Base-by-base conservation (phyloP, 2,888 invertebrate species). In the Nomada fucata region DNA sequence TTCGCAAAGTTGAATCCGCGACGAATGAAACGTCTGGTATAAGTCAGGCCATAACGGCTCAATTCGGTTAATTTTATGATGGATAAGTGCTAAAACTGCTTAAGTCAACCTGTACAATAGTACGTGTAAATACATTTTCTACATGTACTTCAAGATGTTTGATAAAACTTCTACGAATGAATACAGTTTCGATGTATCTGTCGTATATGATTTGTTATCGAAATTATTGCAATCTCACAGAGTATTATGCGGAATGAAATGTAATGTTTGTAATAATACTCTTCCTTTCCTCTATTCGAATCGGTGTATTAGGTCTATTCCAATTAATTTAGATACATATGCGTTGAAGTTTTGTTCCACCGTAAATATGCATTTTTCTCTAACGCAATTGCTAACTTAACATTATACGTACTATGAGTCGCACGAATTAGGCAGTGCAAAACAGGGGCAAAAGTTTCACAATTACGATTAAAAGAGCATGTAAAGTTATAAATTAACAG, bases 371-470 rank as follows among this genome's bases (percentile, higher is more conserved):
- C 76, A 47, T 59, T 20, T 20, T 42, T 59, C 26, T 76, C 53
- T 44, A 81, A 57, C 47, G 55, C 70, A 50, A 68, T 63, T 36
- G 68, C 70, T 83, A 82, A 75, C 83, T 83, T 83, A 83, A 82
- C 36, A 78, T 77, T 83, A 78, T 47, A 53, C 59, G n/a, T 75
- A 83, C 67, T 76, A 70, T 68, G 52, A 82, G 63, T 69, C 59
- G 71, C 78, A 82, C 71, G 59, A 75, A 55, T 68, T 68, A 78
- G 82, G 68, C 78, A 83, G 83, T 75, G 78, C 75, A 78, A 36
- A 78, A 82, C 59, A 29, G 82, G 75, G 82, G 78, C 74, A 64
- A 72, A 75, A 63, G 13, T 64, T 65, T 70, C n/a, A 3, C 10
- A 60, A 53, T 47, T 44, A 67, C 53, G 42, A 67, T 59, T 23